Conservation (phyloP, 2,888 invertebrate species). For the Luffia ferchaultella region DNA sequence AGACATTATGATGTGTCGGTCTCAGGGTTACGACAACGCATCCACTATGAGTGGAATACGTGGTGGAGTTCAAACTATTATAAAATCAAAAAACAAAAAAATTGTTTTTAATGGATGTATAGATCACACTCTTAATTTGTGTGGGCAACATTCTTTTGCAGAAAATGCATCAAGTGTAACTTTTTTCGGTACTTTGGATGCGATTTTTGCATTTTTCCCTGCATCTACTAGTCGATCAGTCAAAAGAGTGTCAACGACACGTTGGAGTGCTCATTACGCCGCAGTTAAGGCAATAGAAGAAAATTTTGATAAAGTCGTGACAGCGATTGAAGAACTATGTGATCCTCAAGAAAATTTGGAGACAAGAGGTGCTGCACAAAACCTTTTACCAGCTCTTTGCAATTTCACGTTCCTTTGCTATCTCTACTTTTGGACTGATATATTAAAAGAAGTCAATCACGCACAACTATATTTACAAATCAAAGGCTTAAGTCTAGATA, state of each 20-base stretch:
- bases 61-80: slow-evolving; percentile 9
- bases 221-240: neutral
- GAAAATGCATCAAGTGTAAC: neutral
- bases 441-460: slow-evolving; percentile 10
- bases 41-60: slow-evolving; percentile 1
- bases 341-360: slow-evolving; percentile 11
- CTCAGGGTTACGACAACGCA: slow-evolving; percentile 8
- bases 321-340: slow-evolving; percentile 12
- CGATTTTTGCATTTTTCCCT: neutral
- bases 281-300: slow-evolving; percentile 2
- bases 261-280: slow-evolving; percentile 4
- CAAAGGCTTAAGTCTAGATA: slow-evolving; percentile 8
- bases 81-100: slow-evolving; percentile 10
- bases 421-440: slow-evolving; percentile 12
- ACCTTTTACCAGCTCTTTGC: slow-evolving; percentile 6
- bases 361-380: slow-evolving; percentile 11
- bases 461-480: slow-evolving; percentile 12
- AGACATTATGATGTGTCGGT: slow-evolving; percentile 10
- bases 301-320: slow-evolving; percentile 8
- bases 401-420: slow-evolving; percentile 11
- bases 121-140: slow-evolving; percentile 5
- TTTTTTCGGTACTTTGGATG: neutral
- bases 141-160: slow-evolving; percentile 5
- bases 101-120: slow-evolving; percentile 11
- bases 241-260: slow-evolving; percentile 1